Evolutionary conservation across 2,888 invertebrate species (phyloP).

Genomic region (Pammene aurita): DNA sequence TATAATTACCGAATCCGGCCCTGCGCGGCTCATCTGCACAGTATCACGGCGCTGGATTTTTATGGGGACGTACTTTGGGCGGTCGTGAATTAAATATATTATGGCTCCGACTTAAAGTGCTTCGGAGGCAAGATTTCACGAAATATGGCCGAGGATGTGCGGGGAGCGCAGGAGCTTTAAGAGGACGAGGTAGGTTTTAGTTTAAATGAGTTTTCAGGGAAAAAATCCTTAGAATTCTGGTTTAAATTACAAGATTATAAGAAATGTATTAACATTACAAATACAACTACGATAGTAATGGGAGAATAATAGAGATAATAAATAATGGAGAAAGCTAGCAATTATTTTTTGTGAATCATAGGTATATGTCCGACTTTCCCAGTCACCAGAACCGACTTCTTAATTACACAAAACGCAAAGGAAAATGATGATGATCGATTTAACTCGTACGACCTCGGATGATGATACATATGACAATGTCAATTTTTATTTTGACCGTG

Average conservation of each 20-base stretch:
- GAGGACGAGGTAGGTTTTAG: slow-evolving; percentile 4
- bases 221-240: background rate
- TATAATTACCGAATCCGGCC: slow-evolving; percentile 62
- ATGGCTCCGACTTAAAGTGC: slow-evolving; percentile 77
- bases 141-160: slow-evolving; percentile 64
- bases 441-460: too few species aligned
- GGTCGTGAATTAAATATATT: slow-evolving; percentile 81
- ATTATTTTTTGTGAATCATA: too few species aligned
- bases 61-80: slow-evolving; percentile 79
- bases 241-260: background rate
- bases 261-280: too few species aligned
- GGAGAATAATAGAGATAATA: too few species aligned
- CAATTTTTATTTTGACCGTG: too few species aligned
- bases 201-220: background rate
- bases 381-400: too few species aligned
- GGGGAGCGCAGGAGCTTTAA: slow-evolving; percentile 28
- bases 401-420: too few species aligned
- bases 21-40: slow-evolving; percentile 80
- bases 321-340: too few species aligned
- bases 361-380: too few species aligned
- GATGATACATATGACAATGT: too few species aligned
- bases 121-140: slow-evolving; percentile 77
- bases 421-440: too few species aligned
- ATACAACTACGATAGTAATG: too few species aligned
- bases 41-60: slow-evolving; percentile 79